Base-by-base conservation (phyloP, 1,140 invertebrate genomes). In the Pectinophora gossypiella region DNA sequence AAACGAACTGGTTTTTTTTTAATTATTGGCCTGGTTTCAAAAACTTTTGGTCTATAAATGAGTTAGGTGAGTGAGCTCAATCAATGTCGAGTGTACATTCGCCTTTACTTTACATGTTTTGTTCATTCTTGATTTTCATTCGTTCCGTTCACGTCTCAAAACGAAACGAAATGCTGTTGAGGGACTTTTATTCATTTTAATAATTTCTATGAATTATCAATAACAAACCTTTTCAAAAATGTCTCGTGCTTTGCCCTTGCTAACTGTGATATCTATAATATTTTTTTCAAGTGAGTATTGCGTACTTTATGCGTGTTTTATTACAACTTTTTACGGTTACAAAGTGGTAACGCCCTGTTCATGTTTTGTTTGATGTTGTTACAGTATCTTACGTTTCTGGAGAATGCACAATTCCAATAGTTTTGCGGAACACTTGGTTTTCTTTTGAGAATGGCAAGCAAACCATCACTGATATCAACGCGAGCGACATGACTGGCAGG, bases 371-470 rank as follows among this genome's bases (percentile, higher is more conserved):
- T 64, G n/a, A 52, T 64, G 51, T 49, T 68, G 19, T 85, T 86
- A 48, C 61, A 87, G 85, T 78, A 32, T 50, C 59, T 13, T 57
- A 56, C 19, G 66, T 72, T 27, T 72, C 67, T 10, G 68, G 76
- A 0, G 88, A 89, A 45, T 92, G 91, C 67, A 87, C 85, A 19
- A 95, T 97, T 72, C 95, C 95, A 18, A 68, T 91, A 53, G 91
- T 95, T 45, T 83, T 97, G 20, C 90, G 94, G 74, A 95, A 95
- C 49, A 91, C 94, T 23, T 97, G 96, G 96, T 97, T 96, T 87
- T 96, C 95, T 7, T 94, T 95, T 91, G 96, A 98, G 90, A 93
- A 94, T 86, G 95, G 95, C 15, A 85, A 90, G 66, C 95, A 96
- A 70, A 96, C 94, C 0, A 89, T 93, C 43, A 97, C 95, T 3